Base-by-base conservation (phyloP, 2,113 vertebrate species). In the Otolemur garnettii region DNA sequence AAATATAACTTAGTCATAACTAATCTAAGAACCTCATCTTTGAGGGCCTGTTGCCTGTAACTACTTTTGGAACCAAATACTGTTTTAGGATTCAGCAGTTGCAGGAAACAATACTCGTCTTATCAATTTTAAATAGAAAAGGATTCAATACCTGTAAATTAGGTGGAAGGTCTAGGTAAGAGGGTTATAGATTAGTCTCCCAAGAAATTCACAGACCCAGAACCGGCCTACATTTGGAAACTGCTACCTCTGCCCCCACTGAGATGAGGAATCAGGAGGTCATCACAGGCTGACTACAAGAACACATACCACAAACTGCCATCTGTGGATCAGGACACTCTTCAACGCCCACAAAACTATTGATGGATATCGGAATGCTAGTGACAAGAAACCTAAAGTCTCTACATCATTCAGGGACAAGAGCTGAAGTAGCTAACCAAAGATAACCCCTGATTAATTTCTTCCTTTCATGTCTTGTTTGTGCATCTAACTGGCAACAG, bases 91-190 rank as follows among this genome's bases (percentile, higher is more conserved):
- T 35, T 83, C 21, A 85, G 13, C 80, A 92, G 19, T 35, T 66
- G 26, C 28, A 68, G 60, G 66, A 53, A 90, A 64, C 26, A 91
- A 85, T 72, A 79, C 33, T 42, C 57, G 53, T 83, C 21, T 68
- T 68, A 84, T 19, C 60, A 79, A 64, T 93, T 96, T 90, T 74
- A 94, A 93, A 72, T 68, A 82, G 66, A 59, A 87, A 80, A 89
- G 7, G 35, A 89, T 66, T 79, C 60, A 50, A n/a, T 55, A 42
- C 6, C 72, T 33, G 18, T 50, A 68, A 86, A 55, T 33, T 64
- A 62, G 62, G 45, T 33, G 66, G 71, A 45, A 93, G 92, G 57
- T 64, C 78, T 80, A 33, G 62, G 26, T 26, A 10, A 81, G 35
- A 33, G 26, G 19, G 35, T 35, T 92, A 26, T 33, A 64, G 50